Percentiles rank a stretch among this genome's conserved stretches.
phyloP scores from a whole-genome alignment of 1,140 invertebrate species.

The Lasioglossum baleicum region DNA sequence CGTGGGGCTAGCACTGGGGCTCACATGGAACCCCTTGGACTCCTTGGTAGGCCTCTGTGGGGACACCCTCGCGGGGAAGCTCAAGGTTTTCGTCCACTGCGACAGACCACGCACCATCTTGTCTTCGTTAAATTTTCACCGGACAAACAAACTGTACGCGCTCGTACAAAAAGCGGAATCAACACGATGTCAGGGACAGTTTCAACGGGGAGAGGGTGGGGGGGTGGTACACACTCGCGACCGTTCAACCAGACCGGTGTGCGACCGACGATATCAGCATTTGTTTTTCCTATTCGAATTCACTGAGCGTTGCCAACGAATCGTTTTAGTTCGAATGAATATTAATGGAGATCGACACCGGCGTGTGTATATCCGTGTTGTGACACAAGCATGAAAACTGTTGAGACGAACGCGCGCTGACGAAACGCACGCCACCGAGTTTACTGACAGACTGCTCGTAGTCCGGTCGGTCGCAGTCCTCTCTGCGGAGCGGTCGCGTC shows the following conservation, averaged over 20 bases:
- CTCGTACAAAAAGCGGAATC: background rate
- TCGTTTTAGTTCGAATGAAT: background rate
- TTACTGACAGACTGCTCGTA: conserved; percentile 54
- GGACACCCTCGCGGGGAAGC: conserved; percentile 89
- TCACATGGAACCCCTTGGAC: conserved; percentile 73
- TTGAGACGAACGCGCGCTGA: conserved; percentile 8
- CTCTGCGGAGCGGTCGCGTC: conserved; percentile 36
- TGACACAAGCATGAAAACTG: conserved; percentile 41
- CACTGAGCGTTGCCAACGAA: conserved; percentile 7
- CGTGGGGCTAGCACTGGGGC: conserved; percentile 77
- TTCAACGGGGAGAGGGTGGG: too few relatives aligned
- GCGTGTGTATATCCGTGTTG: conserved; percentile 34
- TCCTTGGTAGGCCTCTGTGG: conserved; percentile 88
- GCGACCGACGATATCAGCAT: background rate
- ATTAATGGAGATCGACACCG: background rate
- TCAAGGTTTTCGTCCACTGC: conserved; percentile 93
- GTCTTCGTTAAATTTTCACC: conserved; percentile 21
- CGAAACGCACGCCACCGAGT: conserved; percentile 41
- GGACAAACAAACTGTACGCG: background rate
- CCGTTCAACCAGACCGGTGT: background rate
- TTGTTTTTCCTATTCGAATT: background rate
- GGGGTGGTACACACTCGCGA: conserved; percentile 2
- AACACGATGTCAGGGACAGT: background rate
- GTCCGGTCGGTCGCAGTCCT: conserved; percentile 37
- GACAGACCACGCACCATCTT: conserved; percentile 90